These are phyloP conservation scores for Lasiurus borealis DNA, from an alignment of 2,113 vertebrate species.

Conservation along the genomic window DNA sequence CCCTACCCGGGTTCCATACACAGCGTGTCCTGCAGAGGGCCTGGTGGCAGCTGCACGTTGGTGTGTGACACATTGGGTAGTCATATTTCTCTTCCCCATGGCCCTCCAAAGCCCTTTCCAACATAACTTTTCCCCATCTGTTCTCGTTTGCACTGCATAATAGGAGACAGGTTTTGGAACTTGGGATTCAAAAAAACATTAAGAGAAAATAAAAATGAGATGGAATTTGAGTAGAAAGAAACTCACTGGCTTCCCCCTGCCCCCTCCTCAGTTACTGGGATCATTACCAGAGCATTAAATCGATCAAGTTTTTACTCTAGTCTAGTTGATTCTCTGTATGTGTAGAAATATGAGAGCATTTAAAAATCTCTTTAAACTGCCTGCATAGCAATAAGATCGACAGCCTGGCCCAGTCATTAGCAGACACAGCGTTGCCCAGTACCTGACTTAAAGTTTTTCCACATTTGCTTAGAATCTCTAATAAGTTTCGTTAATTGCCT, in stretches of 20 bases:
- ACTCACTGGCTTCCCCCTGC: conserved; percentile 49
- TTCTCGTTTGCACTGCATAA: conserved; percentile 86
- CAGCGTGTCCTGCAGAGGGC: conserved; percentile 66
- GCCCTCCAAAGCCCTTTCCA: conserved; percentile 85
- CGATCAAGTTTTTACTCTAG: conserved; percentile 54
- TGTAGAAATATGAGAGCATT: conserved; percentile 13
- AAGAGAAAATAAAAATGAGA: conserved; percentile 85
- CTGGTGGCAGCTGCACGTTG: conserved; percentile 82
- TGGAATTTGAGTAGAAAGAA: conserved; percentile 81
- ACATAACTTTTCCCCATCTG: conserved; percentile 85
- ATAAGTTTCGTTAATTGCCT: conserved; percentile 53
- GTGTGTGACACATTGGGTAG: conserved; percentile 84
- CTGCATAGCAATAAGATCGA: conserved; percentile 2
- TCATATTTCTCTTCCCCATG: conserved; percentile 84
- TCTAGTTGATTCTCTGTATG: conserved; percentile 59
- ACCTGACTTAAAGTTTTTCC: conserved; percentile 51
- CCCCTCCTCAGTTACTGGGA: conserved; percentile 58
- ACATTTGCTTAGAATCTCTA: conserved; percentile 45
- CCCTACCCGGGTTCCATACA: conserved; percentile 28
- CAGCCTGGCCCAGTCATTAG: not conserved
- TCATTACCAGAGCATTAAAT: conserved; percentile 82
- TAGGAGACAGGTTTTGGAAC: conserved; percentile 84
- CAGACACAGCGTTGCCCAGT: not conserved
- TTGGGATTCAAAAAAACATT: conserved; percentile 82
- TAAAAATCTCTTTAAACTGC: conserved; percentile 48